Percentiles rank a stretch among this genome's conserved stretches.
These are phyloP conservation scores for Drosophila limbata DNA, from an alignment of 2,888 invertebrate species.

Conservation along the genomic window DNA sequence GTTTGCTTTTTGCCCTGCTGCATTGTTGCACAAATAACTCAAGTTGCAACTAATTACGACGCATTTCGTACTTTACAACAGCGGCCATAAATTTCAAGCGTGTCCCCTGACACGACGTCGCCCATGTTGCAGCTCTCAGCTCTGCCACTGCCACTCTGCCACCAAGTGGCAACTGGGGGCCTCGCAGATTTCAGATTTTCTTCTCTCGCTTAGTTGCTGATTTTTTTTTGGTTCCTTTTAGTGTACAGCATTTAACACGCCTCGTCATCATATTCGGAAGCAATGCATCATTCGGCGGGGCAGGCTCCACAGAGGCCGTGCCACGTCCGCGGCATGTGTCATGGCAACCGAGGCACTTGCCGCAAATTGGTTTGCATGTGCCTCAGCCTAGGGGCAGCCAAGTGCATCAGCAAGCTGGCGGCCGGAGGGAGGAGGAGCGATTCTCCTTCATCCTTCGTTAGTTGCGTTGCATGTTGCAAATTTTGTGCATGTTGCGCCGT, in stretches of 20 bases:
- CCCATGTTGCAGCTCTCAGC: conserved; percentile 45
- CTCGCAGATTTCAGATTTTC: conserved; percentile 58
- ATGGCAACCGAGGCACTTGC: conserved; percentile 78
- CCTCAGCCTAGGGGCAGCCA: conserved; percentile 33
- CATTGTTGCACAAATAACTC: conserved; percentile 81
- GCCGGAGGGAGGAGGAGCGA: background rate
- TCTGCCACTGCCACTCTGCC: conserved; percentile 22
- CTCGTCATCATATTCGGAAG: conserved; percentile 81
- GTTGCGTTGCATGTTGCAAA: conserved; percentile 68
- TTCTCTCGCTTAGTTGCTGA: conserved; percentile 8
- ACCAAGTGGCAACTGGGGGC: conserved; percentile 46
- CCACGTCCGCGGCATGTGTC: conserved; percentile 64
- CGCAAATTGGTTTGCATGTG: conserved; percentile 79
- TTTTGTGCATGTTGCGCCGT: conserved; percentile 59
- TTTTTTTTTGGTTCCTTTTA: conserved; percentile 5
- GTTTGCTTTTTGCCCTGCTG: conserved; percentile 43
- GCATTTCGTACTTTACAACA: conserved; percentile 79
- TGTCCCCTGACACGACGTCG: conserved; percentile 76
- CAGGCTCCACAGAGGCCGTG: conserved; percentile 35
- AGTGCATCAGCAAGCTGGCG: conserved; percentile 7
- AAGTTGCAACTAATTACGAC: conserved; percentile 81
- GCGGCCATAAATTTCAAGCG: conserved; percentile 76
- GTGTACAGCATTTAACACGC: conserved; percentile 71
- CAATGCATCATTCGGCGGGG: conserved; percentile 74
- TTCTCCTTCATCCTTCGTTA: conserved; percentile 54